Conservation (phyloP, 2,888 invertebrate species). For the Dinocampus coccinellae region DNA sequence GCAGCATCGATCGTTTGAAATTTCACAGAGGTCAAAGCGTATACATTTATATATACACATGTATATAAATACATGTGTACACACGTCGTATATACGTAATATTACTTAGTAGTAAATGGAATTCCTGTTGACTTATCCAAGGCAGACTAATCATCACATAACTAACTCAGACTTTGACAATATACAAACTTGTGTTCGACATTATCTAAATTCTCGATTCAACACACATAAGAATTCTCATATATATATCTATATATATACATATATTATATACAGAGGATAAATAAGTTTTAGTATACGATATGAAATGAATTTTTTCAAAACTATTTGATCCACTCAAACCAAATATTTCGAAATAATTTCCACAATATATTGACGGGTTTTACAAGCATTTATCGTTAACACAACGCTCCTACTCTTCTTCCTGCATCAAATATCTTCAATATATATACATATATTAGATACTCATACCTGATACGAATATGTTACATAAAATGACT, state of each 20-base stretch:
- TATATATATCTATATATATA: neutral
- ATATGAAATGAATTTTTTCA: too few relatives aligned
- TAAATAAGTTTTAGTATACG: too few relatives aligned
- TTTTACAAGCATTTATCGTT: too few relatives aligned
- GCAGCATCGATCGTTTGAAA: constrained; percentile 20
- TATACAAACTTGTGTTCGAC: neutral
- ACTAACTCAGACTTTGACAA: too few relatives aligned
- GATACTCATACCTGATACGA: too few relatives aligned
- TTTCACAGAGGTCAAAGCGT: constrained; percentile 19
- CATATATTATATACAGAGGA: too few relatives aligned
- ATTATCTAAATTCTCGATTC: neutral
- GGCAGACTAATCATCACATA: neutral
- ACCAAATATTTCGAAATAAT: too few relatives aligned
- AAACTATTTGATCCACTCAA: too few relatives aligned
- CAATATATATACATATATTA: too few relatives aligned
- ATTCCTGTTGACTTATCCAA: constrained; percentile 1
- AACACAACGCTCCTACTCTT: too few relatives aligned
- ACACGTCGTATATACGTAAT: neutral
- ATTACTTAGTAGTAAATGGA: neutral
- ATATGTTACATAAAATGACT: neutral
- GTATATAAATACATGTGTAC: neutral
- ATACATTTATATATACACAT: neutral
- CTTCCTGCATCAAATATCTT: too few relatives aligned
- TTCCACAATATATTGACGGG: too few relatives aligned
- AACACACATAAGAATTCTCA: neutral